Evolutionary conservation across 2,888 invertebrate species (phyloP).

Genomic region (Lochmaea crataegi): DNA sequence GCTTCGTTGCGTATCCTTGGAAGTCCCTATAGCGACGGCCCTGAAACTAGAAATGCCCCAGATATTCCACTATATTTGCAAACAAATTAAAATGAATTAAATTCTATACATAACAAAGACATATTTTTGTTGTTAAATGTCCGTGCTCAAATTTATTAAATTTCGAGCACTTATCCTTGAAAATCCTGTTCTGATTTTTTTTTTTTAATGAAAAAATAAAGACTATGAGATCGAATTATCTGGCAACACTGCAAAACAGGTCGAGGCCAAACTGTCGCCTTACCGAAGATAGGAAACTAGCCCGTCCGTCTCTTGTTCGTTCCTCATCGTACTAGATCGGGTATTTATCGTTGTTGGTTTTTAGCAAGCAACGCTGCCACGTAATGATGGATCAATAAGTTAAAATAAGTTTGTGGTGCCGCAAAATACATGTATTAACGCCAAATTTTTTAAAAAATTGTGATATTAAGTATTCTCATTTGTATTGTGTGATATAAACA

Average conservation of each 20-base stretch:
- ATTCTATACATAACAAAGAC: not conserved
- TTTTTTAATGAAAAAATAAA: constrained; percentile 18
- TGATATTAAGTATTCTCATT: constrained; percentile 66
- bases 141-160: not conserved
- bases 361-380: constrained; percentile 61
- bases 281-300: constrained; percentile 16
- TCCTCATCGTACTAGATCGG: constrained; percentile 16
- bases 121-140: not conserved
- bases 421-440: constrained; percentile 64
- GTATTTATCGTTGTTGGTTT: constrained; percentile 41
- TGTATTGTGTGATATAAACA: constrained; percentile 60
- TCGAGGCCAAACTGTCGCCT: constrained; percentile 28
- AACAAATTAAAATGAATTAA: not conserved
- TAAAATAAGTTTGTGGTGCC: constrained; percentile 61
- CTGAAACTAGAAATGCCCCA: constrained; percentile 6
- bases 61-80: constrained; percentile 1
- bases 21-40: not conserved
- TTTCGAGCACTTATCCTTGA: not conserved
- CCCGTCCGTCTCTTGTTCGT: constrained; percentile 18
- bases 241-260: constrained; percentile 30
- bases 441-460: constrained; percentile 65
- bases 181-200: constrained; percentile 7
- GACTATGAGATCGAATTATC: constrained; percentile 5
- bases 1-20: not conserved
- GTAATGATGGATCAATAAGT: constrained; percentile 63